Percentiles rank a stretch among this genome's conserved stretches.
Conservation (phyloP, 2,888 invertebrate species). For the Athalia circularis region DNA sequence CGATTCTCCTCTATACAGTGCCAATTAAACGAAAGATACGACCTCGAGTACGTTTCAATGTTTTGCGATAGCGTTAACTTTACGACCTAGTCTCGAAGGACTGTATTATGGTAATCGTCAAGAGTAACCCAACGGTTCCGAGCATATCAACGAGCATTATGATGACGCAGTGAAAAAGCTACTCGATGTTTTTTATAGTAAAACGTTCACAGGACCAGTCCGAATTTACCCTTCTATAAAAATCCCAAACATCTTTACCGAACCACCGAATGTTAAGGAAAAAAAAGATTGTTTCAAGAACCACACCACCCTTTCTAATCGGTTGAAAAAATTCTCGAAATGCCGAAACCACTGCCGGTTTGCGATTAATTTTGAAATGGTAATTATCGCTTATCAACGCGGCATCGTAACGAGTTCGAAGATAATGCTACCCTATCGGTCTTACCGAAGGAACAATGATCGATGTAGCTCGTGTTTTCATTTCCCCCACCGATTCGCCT, state of each 20-base stretch:
- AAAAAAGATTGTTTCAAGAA: not conserved
- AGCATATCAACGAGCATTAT: slow-evolving; percentile 36
- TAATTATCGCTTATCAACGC: slow-evolving; percentile 72
- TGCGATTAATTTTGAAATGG: slow-evolving; percentile 44
- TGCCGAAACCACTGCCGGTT: not conserved
- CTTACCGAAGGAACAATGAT: slow-evolving; percentile 71
- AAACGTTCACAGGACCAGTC: slow-evolving; percentile 5
- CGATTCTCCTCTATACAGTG: slow-evolving; percentile 8
- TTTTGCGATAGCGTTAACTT: slow-evolving; percentile 38
- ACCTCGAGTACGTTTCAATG: slow-evolving; percentile 40
- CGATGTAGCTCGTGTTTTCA: slow-evolving; percentile 69
- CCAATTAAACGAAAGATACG: slow-evolving; percentile 39
- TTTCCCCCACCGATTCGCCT: slow-evolving; percentile 52
- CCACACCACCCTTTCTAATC: too few species aligned
- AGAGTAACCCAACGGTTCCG: slow-evolving; percentile 32
- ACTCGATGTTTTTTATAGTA: not conserved
- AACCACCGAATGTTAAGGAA: not conserved
- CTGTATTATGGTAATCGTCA: slow-evolving; percentile 39
- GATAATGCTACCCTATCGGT: slow-evolving; percentile 72
- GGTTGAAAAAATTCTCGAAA: not conserved
- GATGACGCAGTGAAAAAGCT: not conserved
- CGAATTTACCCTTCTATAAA: not conserved
- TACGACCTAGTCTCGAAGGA: slow-evolving; percentile 39
- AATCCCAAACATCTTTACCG: not conserved
- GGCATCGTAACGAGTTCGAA: slow-evolving; percentile 73